Evolutionary conservation across 2,888 invertebrate species (phyloP), one percentile per base, ranked within the genome.

Genomic region (Drosophila birchii): DNA sequence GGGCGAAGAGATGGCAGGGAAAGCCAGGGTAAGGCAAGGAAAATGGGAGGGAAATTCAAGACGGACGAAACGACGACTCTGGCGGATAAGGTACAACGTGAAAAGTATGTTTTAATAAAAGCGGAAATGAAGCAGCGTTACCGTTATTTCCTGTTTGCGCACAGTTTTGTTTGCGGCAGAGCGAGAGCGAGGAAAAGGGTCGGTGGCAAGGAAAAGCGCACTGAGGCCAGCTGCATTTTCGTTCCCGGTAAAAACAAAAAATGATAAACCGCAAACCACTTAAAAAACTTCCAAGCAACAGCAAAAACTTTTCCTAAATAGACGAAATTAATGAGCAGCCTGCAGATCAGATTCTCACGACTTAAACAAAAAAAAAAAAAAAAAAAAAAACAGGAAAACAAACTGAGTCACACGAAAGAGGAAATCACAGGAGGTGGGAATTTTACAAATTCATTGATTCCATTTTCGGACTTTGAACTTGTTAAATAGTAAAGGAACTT

Each of bases 91-190:
- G 83, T 84, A 85, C 85, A 86, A 81, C 88, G 80, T 74, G 76
- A 76, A 88, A 86, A 86, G 86, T 86, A 86, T 86, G 86, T 88
- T 86, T 86, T 86, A 88, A 86, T 88, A 88, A 86, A 86, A 88
- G 84, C 88, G 86, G 86, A 86, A 88, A 86, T 88, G 88, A 86
- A 88, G 80, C 86, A 86, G 86, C 88, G 86, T 83, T 86, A 88
- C 86, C 88, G 86, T 88, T 83, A 86, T 88, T 88, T 86, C 86
- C 88, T 86, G 88, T 83, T 88, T 81, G 81, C 73, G 77, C 76
- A 69, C 78, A 86, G 83, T 86, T 86, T 78, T 85, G 81, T 79
- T 80, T 79, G 85, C 75, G 75, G 77, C 80, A 45, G 56, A 54
- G 44, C 58, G 29, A 70, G 60, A 14, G 20, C 18, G 26, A 36